These are phyloP conservation scores for Pachyrhynchus sulphureomaculatus DNA, from an alignment of 1,140 invertebrate species.

Conservation along the genomic window DNA sequence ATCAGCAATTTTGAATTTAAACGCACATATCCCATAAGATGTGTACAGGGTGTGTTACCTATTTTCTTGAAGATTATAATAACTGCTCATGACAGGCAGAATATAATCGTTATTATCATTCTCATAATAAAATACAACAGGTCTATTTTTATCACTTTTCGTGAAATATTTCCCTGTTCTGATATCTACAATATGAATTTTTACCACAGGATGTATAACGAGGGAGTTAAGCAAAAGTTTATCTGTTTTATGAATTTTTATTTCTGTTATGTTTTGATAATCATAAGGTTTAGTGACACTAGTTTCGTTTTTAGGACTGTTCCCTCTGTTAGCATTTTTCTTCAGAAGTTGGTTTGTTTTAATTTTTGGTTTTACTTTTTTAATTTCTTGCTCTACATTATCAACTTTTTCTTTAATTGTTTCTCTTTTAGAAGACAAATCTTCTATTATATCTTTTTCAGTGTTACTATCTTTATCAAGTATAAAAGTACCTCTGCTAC, in stretches of 20 bases:
- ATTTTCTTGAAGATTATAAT: conserved; percentile 42
- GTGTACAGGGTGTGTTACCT: no score
- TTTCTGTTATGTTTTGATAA: conserved; percentile 34
- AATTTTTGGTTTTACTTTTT: no score
- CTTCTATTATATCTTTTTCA: not conserved
- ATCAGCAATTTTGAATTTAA: no score
- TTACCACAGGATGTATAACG: conserved; percentile 42
- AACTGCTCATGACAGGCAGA: conserved; percentile 35
- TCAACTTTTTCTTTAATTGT: no score
- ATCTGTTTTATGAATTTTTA: conserved; percentile 40
- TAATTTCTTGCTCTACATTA: no score
- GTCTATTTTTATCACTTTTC: conserved; percentile 35
- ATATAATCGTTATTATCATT: conserved; percentile 35
- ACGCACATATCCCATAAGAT: no score
- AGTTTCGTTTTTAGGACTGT: conserved; percentile 2
- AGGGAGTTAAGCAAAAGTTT: conserved; percentile 32
- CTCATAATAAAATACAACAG: conserved; percentile 37
- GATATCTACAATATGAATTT: conserved; percentile 42
- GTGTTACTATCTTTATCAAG: conserved; percentile 3
- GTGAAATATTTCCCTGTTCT: conserved; percentile 37
- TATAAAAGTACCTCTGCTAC: conserved; percentile 1
- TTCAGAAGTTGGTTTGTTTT: not conserved
- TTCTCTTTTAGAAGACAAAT: no score
- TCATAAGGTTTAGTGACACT: not conserved
- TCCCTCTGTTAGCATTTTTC: not conserved